Evolutionary conservation across 2,888 invertebrate genomes (phyloP), one percentile per base, ranked within the genome.

Genomic region (Apoda limacodes): DNA sequence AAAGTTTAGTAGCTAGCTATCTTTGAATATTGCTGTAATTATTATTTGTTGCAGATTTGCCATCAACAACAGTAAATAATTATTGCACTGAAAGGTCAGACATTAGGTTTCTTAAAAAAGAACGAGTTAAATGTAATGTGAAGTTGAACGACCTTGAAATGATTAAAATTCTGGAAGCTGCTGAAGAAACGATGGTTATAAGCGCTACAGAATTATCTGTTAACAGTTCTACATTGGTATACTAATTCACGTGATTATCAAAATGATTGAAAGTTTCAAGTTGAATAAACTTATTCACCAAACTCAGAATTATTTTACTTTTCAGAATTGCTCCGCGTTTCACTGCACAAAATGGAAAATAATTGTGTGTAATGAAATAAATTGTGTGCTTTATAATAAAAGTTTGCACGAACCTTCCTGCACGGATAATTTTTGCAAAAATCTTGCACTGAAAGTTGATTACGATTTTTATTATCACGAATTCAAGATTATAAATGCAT

Each of bases 271-370:
- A n/a, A n/a, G n/a, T n/a, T n/a, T n/a, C n/a, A n/a, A n/a, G n/a
- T n/a, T n/a, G n/a, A n/a, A n/a, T n/a, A n/a, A n/a, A n/a, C n/a
- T n/a, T n/a, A n/a, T n/a, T n/a, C n/a, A n/a, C n/a, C n/a, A 17
- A 7, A 17, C 17, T 17, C 17, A 17, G 17, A 6, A n/a, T 7
- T 17, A 17, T 17, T 17, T 17, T 17, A 5, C 17, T 17, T 17
- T 25, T 14, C 62, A 78, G 80, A 65, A 75, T 44, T 76, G 75
- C 44, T 57, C 70, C 10, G 56, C 48, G 21, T 43, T 74, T 13
- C 52, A 69, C 38, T 76, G 76, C 40, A 55, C 62, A 3, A 66
- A 69, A 43, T 76, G 69, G 74, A 67, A 63, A 21, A 44, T 65
- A 5, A 34, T 60, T 10, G 46, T 57, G 14, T 78, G 78, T 35